These are phyloP conservation scores for Drosophila siamana DNA, from an alignment of 2,888 invertebrate species.

Conservation along the genomic window DNA sequence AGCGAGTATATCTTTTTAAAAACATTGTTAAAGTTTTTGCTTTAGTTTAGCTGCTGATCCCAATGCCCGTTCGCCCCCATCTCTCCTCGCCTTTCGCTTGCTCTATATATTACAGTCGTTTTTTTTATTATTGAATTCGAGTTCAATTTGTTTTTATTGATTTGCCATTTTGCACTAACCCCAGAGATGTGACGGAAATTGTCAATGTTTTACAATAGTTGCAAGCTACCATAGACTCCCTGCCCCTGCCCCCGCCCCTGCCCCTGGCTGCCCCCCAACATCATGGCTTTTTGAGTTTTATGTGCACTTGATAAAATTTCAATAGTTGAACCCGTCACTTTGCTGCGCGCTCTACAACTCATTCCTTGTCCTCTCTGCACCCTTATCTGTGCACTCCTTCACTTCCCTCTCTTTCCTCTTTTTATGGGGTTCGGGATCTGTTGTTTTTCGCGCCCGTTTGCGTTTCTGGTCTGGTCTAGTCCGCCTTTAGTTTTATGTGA, in stretches of 20 bases:
- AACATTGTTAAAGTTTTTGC: slow-evolving; percentile 80
- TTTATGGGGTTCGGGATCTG: slow-evolving; percentile 30
- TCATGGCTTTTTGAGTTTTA: slow-evolving; percentile 81
- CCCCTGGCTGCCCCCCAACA: slow-evolving; percentile 49
- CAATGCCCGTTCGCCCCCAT: neutral
- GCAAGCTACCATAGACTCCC: slow-evolving; percentile 32
- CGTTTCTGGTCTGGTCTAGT: slow-evolving; percentile 50
- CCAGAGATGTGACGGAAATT: slow-evolving; percentile 82
- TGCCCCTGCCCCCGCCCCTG: neutral
- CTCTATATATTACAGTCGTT: slow-evolving; percentile 24
- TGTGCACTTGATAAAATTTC: slow-evolving; percentile 80
- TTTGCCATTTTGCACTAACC: slow-evolving; percentile 82
- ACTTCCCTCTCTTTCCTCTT: neutral
- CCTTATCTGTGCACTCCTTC: neutral
- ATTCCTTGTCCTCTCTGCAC: neutral
- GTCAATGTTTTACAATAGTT: slow-evolving; percentile 84
- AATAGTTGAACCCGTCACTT: slow-evolving; percentile 59
- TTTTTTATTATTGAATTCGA: slow-evolving; percentile 79
- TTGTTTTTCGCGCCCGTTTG: slow-evolving; percentile 71
- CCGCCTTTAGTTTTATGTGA: slow-evolving; percentile 79
- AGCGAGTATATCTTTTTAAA: slow-evolving; percentile 79
- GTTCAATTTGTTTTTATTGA: slow-evolving; percentile 84
- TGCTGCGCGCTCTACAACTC: neutral
- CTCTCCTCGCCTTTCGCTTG: neutral
- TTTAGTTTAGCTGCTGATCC: slow-evolving; percentile 55